phyloP scores from a whole-genome alignment of 2,888 invertebrate species.

The Pammene fasciana region DNA sequence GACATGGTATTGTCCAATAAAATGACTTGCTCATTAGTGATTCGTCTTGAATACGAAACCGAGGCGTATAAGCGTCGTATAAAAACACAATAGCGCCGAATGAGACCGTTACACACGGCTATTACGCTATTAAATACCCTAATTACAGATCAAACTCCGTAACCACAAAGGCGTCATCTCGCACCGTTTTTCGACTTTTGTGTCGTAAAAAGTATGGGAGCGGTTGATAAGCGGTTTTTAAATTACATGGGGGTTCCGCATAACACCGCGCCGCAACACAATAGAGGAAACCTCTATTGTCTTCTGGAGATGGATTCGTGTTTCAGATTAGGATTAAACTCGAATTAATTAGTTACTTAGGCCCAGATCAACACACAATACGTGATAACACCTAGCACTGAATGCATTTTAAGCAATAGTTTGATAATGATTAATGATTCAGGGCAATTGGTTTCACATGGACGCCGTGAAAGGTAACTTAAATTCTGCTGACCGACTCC shows the following conservation, averaged over 20 bases:
- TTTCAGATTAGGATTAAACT: slow-evolving; percentile 37
- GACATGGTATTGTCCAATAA: slow-evolving; percentile 36
- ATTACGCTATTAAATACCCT: slow-evolving; percentile 76
- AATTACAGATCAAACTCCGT: slow-evolving; percentile 78
- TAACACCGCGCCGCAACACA: slow-evolving; percentile 47
- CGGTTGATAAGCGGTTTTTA: slow-evolving; percentile 69
- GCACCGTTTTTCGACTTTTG: slow-evolving; percentile 70
- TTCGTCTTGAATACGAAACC: slow-evolving; percentile 59
- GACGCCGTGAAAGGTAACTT: slow-evolving; percentile 6
- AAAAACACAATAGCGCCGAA: slow-evolving; percentile 72
- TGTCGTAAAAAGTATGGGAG: slow-evolving; percentile 68
- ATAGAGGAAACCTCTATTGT: slow-evolving; percentile 46
- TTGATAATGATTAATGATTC: neutral
- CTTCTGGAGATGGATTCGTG: slow-evolving; percentile 45
- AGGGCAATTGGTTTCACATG: slow-evolving; percentile 12
- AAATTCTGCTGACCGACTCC: neutral
- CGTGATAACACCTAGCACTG: neutral
- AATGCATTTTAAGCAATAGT: slow-evolving; percentile 10
- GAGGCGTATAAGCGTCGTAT: slow-evolving; percentile 56
- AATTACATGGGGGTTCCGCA: slow-evolving; percentile 64
- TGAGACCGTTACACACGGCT: slow-evolving; percentile 71
- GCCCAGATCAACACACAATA: slow-evolving; percentile 10
- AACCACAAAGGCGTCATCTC: slow-evolving; percentile 77
- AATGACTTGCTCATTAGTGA: slow-evolving; percentile 49
- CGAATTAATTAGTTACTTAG: slow-evolving; percentile 32